Evolutionary conservation across 2,888 invertebrate genomes (phyloP), one percentile per base, ranked within the genome.

Genomic region (Drosophila anomalipes): DNA sequence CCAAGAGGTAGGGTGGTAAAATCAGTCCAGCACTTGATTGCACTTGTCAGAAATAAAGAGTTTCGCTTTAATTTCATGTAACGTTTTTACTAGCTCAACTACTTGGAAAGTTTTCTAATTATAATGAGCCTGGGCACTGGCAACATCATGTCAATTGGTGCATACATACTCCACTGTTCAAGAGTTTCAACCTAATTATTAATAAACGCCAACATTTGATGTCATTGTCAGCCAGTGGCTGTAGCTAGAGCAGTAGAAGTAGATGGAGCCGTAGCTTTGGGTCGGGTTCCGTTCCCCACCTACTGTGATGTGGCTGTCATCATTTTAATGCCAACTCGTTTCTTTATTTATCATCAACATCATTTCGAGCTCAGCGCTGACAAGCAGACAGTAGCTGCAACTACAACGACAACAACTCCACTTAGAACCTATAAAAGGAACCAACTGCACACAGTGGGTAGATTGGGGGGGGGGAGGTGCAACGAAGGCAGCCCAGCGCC

Each of bases 251-350:
- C 22, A 47, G 44, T 44, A 22, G 44, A 37, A 39, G 26, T 19
- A 19, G 35, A 4, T 26, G 16, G 26, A 9, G 39, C 54, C 26
- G 35, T 30, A 26, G 4, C 49, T 53, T 19, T 53, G 53, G 49
- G 39, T 49, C 35, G 26, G n/a, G 19, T 9, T 41, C 44, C 32
- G 22, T 72, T 47, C 35, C 60, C 72, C 72, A 57, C 63, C 72
- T 57, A 52, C 77, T 68, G 62, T 69, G 68, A 81, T 72, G 76
- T 82, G 82, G 68, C 83, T 86, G 86, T 90, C 90, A 86, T 86
- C 90, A 87, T 86, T 86, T 86, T 86, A 86, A 89, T 89, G 86
- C 90, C 90, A 85, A 86, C 88, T 86, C 90, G 86, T 86, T 86
- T 89, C 86, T 86, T 88, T 86, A 86, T 86, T 89, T 86, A 86